Evolutionary conservation across 2,113 vertebrate species (phyloP).

Genomic region (Bostrychus sinensis): DNA sequence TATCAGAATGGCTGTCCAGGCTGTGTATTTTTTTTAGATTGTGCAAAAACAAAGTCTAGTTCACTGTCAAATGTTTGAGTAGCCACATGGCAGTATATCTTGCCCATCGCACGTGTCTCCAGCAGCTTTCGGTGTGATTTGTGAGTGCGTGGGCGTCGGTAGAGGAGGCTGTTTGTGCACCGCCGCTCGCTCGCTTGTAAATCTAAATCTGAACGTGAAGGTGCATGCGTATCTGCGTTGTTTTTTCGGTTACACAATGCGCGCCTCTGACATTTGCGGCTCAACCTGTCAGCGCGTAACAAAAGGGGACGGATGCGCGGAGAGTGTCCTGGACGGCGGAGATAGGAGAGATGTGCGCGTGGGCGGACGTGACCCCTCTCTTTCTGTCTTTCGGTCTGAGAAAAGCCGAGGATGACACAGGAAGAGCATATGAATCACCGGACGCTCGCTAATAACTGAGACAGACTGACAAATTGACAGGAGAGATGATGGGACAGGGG

Average conservation of each 20-base stretch:
- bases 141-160: slow-evolving; percentile 37
- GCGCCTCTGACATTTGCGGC: slow-evolving; percentile 56
- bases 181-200: slow-evolving; percentile 22
- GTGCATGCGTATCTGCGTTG: slow-evolving; percentile 12
- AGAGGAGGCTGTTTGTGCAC: slow-evolving; percentile 26
- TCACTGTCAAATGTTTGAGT: no score
- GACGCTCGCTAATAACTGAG: no score
- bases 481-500: no score
- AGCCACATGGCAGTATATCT: no score
- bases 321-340: slow-evolving; percentile 46
- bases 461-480: no score
- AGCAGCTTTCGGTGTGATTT: slow-evolving; percentile 13
- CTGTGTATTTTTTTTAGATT: no score
- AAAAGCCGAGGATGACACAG: no score
- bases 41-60: no score
- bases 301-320: slow-evolving; percentile 55
- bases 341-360: slow-evolving; percentile 56
- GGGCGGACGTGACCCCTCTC: slow-evolving; percentile 50
- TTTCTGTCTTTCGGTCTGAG: slow-evolving; percentile 33
- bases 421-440: no score
- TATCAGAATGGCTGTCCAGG: no score
- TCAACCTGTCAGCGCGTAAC: slow-evolving; percentile 60
- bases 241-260: slow-evolving; percentile 56
- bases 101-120: no score
- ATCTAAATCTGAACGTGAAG: slow-evolving; percentile 55